Conservation (phyloP, 2,113 vertebrate species). For the Gasterosteus nipponicus region DNA sequence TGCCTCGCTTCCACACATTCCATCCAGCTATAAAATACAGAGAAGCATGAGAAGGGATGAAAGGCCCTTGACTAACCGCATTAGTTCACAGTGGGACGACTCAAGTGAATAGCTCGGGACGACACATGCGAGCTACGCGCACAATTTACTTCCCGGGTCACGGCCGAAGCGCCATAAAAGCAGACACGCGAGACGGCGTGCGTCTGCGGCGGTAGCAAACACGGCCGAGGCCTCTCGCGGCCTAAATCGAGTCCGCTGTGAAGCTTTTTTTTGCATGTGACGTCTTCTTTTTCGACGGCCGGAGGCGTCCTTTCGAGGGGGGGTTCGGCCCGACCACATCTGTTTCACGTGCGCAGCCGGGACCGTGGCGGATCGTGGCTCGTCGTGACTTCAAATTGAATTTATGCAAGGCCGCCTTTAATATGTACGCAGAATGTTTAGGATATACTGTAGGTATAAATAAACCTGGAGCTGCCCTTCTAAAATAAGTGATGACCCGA, state of each 20-base stretch:
- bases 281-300: too few species aligned
- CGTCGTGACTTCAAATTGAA: constrained; percentile 48
- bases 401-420: constrained; percentile 45
- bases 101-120: constrained; percentile 29
- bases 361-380: constrained; percentile 53
- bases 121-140: constrained; percentile 39
- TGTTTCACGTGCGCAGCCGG: constrained; percentile 54
- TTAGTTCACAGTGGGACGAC: constrained; percentile 15
- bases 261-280: too few species aligned
- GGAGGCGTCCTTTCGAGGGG: not conserved
- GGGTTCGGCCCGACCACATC: constrained; percentile 54
- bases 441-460: constrained; percentile 10
- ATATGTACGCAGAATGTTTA: constrained; percentile 39
- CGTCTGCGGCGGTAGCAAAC: constrained; percentile 36
- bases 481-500: constrained; percentile 34
- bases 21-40: constrained; percentile 14
- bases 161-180: constrained; percentile 28
- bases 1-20: constrained; percentile 15
- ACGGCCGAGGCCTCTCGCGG: not conserved
- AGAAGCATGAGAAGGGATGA: not conserved
- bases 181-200: constrained; percentile 29
- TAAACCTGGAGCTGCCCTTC: constrained; percentile 19
- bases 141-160: constrained; percentile 28
- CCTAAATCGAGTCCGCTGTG: constrained; percentile 28
- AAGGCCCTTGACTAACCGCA: constrained; percentile 20